These are phyloP conservation scores for Phylloscopus whistleri DNA, from an alignment of 2,113 vertebrate genomes.

Conservation along the genomic window DNA sequence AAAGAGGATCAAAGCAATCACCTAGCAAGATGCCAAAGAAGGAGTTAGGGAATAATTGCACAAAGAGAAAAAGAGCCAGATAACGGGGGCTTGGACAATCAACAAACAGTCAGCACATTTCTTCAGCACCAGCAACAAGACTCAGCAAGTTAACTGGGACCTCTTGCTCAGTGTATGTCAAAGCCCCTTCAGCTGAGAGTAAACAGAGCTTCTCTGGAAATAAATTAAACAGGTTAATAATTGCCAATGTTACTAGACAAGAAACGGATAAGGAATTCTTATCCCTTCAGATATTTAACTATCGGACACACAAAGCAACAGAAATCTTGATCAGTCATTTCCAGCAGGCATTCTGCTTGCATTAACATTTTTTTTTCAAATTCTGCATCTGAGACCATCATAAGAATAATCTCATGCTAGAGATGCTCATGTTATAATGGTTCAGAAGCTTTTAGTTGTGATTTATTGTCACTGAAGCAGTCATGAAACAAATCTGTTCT, in stretches of 20 bases:
- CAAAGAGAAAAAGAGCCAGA: not conserved
- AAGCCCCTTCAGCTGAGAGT: not conserved
- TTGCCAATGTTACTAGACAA: not conserved
- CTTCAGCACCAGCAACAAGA: not conserved
- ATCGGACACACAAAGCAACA: not conserved
- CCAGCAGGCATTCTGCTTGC: not conserved
- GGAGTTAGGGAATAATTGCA: not conserved
- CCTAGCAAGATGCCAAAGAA: not conserved
- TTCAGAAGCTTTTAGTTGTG: not conserved
- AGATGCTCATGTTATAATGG: not conserved
- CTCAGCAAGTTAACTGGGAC: not conserved
- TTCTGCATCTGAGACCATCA: not conserved
- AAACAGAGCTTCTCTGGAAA: not conserved
- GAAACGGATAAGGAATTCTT: not conserved
- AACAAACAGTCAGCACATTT: not conserved
- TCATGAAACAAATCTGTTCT: not conserved
- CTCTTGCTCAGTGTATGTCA: not conserved
- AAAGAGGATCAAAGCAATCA: not conserved
- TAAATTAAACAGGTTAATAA: constrained; percentile 17
- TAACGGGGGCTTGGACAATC: not conserved
- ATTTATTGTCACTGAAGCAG: not conserved
- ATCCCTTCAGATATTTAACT: not conserved
- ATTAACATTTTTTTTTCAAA: not conserved
- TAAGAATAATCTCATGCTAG: not conserved
- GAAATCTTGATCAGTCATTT: not conserved